Evolutionary conservation across 2,797 vertebrate species (phyloP), one percentile per base, ranked within the genome.

Genomic region (Geotrypetes seraphini): DNA sequence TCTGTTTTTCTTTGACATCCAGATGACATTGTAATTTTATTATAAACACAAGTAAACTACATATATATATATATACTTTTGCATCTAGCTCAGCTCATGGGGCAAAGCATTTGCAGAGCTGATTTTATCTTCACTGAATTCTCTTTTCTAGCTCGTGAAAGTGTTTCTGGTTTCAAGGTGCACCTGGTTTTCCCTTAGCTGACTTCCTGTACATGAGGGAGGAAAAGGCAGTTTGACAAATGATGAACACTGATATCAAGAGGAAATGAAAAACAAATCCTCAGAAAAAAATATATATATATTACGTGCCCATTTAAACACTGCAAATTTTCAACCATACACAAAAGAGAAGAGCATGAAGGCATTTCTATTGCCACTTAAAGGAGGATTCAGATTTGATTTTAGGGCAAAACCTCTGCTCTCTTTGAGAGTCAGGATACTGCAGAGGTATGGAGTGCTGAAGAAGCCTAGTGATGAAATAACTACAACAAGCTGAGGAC

Each of bases 181-280:
- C 47, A 60, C 52, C 48, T 67, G 49, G 49, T 28, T 35, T 35
- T 66, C 68, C 55, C 41, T 42, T 56, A 53, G 58, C 57, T 28
- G 39, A 48, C 44, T 52, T 71, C 49, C 57, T 52, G 30, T 57
- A n/a, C n/a, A n/a, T 60, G 36, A 40, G 47, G 58, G 38, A 44
- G 42, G 49, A 53, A 39, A 40, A 46, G 33, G 41, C 3, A 39
- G 47, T 50, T 25, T 34, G 47, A 47, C 62, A 67, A 45, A 57
- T 39, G 33, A 52, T n/a, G n/a, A 52, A 43, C 15, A 19, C 43
- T 51, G 35, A 46, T 43, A 46, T 40, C 31, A 50, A 34, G 64
- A 43, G 43, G 22, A 52, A 53, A 36, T 57, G 37, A 47, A 43
- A 56, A 36, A 36, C 38, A 48, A 33, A 44, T 10, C 49, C 27